phyloP scores from a whole-genome alignment of 1,140 invertebrate species.

The Tetranychus urticae region DNA sequence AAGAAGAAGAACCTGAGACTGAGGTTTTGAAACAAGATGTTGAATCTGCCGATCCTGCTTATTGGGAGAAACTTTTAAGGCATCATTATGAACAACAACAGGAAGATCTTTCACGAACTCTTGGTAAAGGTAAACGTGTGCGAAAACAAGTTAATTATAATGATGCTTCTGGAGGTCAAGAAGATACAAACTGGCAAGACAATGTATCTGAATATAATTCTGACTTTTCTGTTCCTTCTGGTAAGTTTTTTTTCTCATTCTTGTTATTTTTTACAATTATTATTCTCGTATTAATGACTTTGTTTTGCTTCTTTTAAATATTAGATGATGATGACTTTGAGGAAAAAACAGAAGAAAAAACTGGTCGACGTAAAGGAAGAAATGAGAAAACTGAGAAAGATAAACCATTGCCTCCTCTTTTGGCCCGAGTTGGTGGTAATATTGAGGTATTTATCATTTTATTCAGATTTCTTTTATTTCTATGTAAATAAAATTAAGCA shows the following conservation, averaged over 20 bases:
- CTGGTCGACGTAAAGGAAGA: conserved; percentile 50
- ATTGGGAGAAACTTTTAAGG: conserved; percentile 93
- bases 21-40: conserved; percentile 96
- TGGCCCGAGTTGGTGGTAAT: conserved; percentile 87
- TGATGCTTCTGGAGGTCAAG: conserved; percentile 49
- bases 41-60: conserved; percentile 91
- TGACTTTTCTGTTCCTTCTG: conserved; percentile 64
- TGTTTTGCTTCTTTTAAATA: background rate
- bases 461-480: background rate
- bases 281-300: background rate
- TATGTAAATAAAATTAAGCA: background rate
- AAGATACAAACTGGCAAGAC: conserved; percentile 89
- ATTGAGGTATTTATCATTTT: conserved; percentile 46
- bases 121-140: conserved; percentile 64
- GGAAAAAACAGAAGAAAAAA: conserved; percentile 53
- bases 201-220: conserved; percentile 93
- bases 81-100: conserved; percentile 99
- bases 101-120: conserved; percentile 66
- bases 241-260: conserved; percentile 11
- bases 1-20: conserved; percentile 78
- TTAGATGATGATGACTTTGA: conserved; percentile 82
- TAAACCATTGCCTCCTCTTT: conserved; percentile 69
- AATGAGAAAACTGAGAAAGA: conserved; percentile 60
- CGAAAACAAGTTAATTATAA: conserved; percentile 93
- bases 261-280: background rate